These are phyloP conservation scores for Chelon labrosus DNA, from an alignment of 2,797 vertebrate genomes.

Conservation along the genomic window DNA sequence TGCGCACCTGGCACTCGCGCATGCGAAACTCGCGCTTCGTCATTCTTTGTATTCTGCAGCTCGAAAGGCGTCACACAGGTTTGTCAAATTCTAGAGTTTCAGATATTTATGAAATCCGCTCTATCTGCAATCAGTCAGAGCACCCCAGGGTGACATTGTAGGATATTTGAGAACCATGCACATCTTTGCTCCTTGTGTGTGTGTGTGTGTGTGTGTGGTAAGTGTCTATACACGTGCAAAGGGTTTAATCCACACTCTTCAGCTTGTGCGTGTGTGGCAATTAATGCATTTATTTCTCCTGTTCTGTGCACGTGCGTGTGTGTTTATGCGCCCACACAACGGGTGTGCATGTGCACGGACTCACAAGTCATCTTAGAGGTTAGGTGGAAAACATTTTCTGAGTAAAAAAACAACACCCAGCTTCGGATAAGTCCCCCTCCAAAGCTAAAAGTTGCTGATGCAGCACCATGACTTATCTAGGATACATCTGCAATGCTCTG, in stretches of 20 bases:
- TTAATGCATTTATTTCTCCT: conserved; percentile 22
- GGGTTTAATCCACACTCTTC: conserved; percentile 36
- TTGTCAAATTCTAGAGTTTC: conserved; percentile 79
- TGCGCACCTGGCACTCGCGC: too few relatives aligned
- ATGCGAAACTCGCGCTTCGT: too few relatives aligned
- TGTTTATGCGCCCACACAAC: too few relatives aligned
- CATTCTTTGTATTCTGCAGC: conserved; percentile 50
- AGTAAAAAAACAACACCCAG: conserved; percentile 54
- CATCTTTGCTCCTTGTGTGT: conserved; percentile 32
- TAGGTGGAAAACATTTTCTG: conserved; percentile 45
- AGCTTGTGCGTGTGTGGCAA: conserved; percentile 10
- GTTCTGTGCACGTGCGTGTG: not conserved
- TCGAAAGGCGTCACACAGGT: conserved; percentile 60
- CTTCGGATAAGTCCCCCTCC: conserved; percentile 49
- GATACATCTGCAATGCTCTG: conserved; percentile 69
- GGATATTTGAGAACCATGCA: conserved; percentile 78
- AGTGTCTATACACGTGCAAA: conserved; percentile 22
- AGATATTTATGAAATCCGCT: conserved; percentile 82
- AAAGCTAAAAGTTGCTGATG: conserved; percentile 65
- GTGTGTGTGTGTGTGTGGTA: conserved; percentile 15
- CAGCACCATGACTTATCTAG: conserved; percentile 67
- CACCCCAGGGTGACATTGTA: conserved; percentile 83
- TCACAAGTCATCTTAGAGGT: conserved; percentile 45
- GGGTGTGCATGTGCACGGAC: not conserved
- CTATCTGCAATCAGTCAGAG: conserved; percentile 79